A percentile compares a stretch with the other conserved stretches of the same genome.
Evolutionary conservation across 2,888 invertebrate genomes (phyloP).

Genomic region (Drosophila affinis): DNA sequence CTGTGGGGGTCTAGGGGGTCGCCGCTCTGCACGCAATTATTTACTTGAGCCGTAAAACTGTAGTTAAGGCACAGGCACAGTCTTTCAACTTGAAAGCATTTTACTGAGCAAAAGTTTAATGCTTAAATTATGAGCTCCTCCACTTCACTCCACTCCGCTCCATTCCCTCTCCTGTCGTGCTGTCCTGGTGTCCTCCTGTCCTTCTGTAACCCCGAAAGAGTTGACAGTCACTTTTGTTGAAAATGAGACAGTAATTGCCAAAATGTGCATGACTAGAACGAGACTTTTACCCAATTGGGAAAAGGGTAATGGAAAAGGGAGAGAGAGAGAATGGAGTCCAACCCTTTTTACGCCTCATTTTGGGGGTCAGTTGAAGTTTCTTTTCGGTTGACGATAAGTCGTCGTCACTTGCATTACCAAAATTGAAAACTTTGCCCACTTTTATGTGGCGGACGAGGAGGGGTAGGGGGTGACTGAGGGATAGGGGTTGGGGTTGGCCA

Average conservation of each 20-base stretch:
- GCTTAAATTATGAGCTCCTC: slow-evolving; percentile 77
- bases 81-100: slow-evolving; percentile 76
- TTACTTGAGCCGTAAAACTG: slow-evolving; percentile 80
- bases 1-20: neutral
- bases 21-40: slow-evolving; percentile 65
- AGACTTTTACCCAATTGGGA: slow-evolving; percentile 33
- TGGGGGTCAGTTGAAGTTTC: slow-evolving; percentile 44
- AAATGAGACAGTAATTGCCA: slow-evolving; percentile 76
- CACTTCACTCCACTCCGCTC: slow-evolving; percentile 26
- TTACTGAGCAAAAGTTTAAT: slow-evolving; percentile 75
- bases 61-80: slow-evolving; percentile 73
- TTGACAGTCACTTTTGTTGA: slow-evolving; percentile 74
- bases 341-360: neutral
- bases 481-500: slow-evolving; percentile 19
- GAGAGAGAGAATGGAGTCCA: neutral
- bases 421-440: slow-evolving; percentile 67
- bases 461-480: neutral
- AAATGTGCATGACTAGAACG: slow-evolving; percentile 66
- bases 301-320: slow-evolving; percentile 10
- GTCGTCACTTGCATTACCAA: slow-evolving; percentile 61
- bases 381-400: slow-evolving; percentile 56
- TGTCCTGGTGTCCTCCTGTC: slow-evolving; percentile 7
- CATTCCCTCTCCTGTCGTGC: neutral
- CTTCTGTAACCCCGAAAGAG: slow-evolving; percentile 48
- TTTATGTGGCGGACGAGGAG: slow-evolving; percentile 27